Evolutionary conservation across 2,797 vertebrate species (phyloP), one percentile per base, ranked within the genome.

Genomic region (Taenioides sp.): DNA sequence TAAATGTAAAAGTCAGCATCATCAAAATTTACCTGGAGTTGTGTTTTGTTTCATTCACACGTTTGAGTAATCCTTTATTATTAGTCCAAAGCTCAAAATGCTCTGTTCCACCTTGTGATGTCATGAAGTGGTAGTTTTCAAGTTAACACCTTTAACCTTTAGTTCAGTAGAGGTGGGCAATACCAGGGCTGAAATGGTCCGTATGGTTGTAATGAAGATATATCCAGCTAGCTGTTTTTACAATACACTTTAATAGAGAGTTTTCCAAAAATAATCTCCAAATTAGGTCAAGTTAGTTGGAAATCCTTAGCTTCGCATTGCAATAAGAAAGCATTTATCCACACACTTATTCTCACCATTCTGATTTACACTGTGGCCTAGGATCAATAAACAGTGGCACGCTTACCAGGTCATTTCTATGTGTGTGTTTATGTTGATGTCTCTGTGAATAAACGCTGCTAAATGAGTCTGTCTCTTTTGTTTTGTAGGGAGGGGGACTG

Each of bases 401-500:
- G 7, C 12, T 74, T 49, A 50, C 43, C 2, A 11, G 31, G 64
- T 74, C 76, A 75, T 49, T 43, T 65, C 64, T 34, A 65, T 34
- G 49, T 49, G 43, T 23, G 60, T 55, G 18, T 72, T 11, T 47
- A 65, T 11, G 27, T 65, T n/a, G 65, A 61, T 63, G 22, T 75
- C 27, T 52, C 31, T 72, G 59, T 77, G 74, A 76, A 76, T 77
- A 79, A 80, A 81, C 59, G 47, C 49, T 14, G 71, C 25, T 68
- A 72, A 72, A 80, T 73, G 62, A 87, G 54, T 63, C 82, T 68
- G 84, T 77, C 50, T 58, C 22, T 77, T 80, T 78, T 86, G 49
- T 86, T 82, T 71, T 88, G 60, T 83, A 99, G 98, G 96, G 93
- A 69, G 96, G 96, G 69, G 93, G 95, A 84, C 80, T 91, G 58